Evolutionary conservation across 2,888 invertebrate species (phyloP).

Genomic region (Bimastos eiseni): DNA sequence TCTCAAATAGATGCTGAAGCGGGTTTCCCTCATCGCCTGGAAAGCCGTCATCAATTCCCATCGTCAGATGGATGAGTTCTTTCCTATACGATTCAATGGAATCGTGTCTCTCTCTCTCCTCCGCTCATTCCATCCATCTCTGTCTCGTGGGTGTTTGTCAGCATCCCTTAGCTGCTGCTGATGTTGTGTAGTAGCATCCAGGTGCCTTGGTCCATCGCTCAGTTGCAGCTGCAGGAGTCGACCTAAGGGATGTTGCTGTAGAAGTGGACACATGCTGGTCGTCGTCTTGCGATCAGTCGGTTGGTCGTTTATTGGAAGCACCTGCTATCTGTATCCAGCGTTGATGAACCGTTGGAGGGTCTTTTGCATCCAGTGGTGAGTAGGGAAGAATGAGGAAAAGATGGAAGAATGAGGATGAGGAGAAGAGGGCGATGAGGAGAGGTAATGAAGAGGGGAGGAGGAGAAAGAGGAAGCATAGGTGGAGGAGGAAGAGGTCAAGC

Average conservation of each 20-base stretch:
- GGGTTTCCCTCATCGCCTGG: no score
- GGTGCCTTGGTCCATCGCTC: background rate
- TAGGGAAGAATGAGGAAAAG: background rate
- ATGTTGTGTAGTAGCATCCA: background rate
- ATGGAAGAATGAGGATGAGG: background rate
- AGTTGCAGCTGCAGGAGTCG: background rate
- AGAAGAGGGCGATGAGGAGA: background rate
- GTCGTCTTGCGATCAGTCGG: background rate
- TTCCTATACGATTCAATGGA: no score
- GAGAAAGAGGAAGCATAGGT: background rate
- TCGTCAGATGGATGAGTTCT: no score
- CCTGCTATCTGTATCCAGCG: background rate
- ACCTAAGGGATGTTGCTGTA: background rate
- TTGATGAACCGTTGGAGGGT: background rate
- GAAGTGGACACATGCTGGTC: background rate
- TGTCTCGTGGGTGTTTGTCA: background rate
- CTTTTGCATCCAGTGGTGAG: background rate
- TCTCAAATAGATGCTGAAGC: no score
- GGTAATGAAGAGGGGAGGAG: no score
- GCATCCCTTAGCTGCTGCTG: background rate
- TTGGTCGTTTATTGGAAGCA: background rate
- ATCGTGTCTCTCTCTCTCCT: no score
- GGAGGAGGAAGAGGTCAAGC: no score
- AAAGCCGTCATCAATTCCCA: no score
- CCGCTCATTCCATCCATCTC: no score